Percentiles rank a stretch among this genome's conserved stretches.
phyloP scores from a whole-genome alignment of 1,140 invertebrate species.

The Drosophila virilis region DNA sequence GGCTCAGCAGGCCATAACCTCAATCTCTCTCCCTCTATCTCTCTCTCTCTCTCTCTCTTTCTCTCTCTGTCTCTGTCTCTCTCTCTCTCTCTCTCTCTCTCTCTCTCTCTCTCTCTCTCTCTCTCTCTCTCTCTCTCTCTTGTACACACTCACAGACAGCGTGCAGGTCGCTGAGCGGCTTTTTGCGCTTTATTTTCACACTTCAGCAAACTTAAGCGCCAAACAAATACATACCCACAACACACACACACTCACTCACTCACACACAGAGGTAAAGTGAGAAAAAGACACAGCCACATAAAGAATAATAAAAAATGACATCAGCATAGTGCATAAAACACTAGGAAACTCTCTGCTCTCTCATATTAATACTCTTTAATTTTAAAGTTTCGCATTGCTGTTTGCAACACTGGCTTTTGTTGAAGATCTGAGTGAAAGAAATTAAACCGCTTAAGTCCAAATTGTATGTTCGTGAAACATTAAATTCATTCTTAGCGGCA shows the following conservation, averaged over 20 bases:
- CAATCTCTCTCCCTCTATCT: neutral
- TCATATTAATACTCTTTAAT: constrained; percentile 37
- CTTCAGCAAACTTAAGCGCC: constrained; percentile 47
- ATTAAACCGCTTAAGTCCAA: neutral
- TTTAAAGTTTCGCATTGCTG: neutral
- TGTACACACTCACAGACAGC: neutral
- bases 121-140: neutral
- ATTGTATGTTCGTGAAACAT: too few species aligned
- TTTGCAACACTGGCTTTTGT: neutral
- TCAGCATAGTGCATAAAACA: constrained; percentile 14
- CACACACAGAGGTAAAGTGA: neutral
- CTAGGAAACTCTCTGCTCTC: constrained; percentile 1
- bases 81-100: neutral
- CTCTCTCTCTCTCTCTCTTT: too few species aligned
- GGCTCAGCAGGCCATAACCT: constrained; percentile 7
- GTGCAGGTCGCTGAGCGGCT: constrained; percentile 6
- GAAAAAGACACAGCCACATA: constrained; percentile 1
- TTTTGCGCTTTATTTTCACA: constrained; percentile 47
- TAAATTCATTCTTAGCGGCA: too few species aligned
- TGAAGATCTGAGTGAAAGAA: neutral
- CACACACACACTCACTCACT: neutral
- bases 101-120: too few species aligned
- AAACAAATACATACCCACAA: constrained; percentile 4
- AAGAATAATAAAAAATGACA: constrained; percentile 23
- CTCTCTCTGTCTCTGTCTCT: too few species aligned